These are phyloP conservation scores for Ennomos erosarius DNA, from an alignment of 2,888 invertebrate genomes.

Conservation along the genomic window DNA sequence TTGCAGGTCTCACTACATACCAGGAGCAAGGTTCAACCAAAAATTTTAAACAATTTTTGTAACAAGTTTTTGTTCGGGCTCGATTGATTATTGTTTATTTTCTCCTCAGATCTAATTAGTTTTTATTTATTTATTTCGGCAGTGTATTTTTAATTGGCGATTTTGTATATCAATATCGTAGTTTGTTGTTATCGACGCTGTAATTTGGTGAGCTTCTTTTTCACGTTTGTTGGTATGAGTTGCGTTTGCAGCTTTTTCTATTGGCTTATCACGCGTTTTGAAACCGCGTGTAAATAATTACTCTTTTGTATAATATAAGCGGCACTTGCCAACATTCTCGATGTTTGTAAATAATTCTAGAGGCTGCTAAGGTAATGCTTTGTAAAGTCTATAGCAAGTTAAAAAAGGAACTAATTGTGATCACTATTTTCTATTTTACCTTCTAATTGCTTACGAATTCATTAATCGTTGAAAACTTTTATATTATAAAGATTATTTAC, in stretches of 20 bases:
- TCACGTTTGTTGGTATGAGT: constrained; percentile 37
- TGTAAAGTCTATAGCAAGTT: background rate
- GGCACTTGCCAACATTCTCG: background rate
- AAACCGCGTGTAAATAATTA: background rate
- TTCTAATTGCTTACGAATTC: too few relatives aligned
- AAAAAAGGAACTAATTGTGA: too few relatives aligned
- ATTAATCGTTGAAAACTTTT: too few relatives aligned
- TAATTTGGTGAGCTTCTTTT: constrained; percentile 15
- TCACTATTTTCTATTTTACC: too few relatives aligned
- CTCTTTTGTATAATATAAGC: background rate
- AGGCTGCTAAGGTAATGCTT: constrained; percentile 2
- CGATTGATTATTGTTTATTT: constrained; percentile 64
- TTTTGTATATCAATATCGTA: constrained; percentile 17
- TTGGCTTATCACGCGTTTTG: constrained; percentile 43
- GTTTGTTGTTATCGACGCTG: constrained; percentile 7
- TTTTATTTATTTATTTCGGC: constrained; percentile 46
- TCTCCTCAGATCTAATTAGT: constrained; percentile 40
- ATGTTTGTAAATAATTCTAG: constrained; percentile 3
- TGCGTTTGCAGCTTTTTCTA: constrained; percentile 54
- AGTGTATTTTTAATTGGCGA: constrained; percentile 39
- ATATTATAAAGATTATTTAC: too few relatives aligned
- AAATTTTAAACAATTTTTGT: constrained; percentile 52
- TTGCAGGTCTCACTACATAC: constrained; percentile 83
- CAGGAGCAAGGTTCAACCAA: constrained; percentile 81
- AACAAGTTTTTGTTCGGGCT: constrained; percentile 55